Percentiles rank a stretch among this genome's conserved stretches.
Conservation (phyloP, 1,140 invertebrate species). For the Amphibalanus amphitrite region DNA sequence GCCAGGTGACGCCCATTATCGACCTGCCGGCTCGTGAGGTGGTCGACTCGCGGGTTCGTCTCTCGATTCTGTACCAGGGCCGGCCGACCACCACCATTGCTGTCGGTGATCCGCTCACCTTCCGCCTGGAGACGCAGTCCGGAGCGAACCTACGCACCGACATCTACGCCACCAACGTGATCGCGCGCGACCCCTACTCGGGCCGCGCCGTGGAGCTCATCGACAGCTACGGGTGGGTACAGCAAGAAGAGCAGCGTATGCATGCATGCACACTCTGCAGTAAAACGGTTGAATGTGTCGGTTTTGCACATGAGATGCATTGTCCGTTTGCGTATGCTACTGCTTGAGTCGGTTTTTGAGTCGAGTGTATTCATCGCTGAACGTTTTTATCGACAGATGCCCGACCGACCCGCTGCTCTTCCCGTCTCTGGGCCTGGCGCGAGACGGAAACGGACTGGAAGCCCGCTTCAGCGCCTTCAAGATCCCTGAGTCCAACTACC, state of each 20-base stretch:
- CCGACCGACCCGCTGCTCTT: slow-evolving; percentile 82
- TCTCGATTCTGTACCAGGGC: slow-evolving; percentile 50
- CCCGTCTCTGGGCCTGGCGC: slow-evolving; percentile 65
- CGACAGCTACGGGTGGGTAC: slow-evolving; percentile 60
- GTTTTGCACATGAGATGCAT: no score
- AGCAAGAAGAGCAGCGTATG: no score
- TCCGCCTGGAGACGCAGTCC: slow-evolving; percentile 70
- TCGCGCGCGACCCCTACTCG: slow-evolving; percentile 81
- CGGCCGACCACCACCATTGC: slow-evolving; percentile 80
- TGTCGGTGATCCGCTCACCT: slow-evolving; percentile 80
- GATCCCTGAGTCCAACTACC: slow-evolving; percentile 82
- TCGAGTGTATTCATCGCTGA: no score
- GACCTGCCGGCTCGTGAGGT: slow-evolving; percentile 17
- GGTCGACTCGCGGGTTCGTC: slow-evolving; percentile 16
- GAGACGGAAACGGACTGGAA: slow-evolving; percentile 69
- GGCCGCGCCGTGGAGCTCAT: slow-evolving; percentile 74
- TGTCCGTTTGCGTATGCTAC: no score
- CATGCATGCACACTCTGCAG: no score
- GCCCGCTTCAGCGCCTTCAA: slow-evolving; percentile 86
- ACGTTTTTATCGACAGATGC: slow-evolving; percentile 45
- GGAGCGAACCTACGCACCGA: slow-evolving; percentile 70
- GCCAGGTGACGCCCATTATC: slow-evolving; percentile 18
- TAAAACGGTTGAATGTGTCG: no score
- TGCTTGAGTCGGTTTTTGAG: no score
- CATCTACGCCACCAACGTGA: slow-evolving; percentile 81